phyloP scores from a whole-genome alignment of 2,888 invertebrate species.

The Patella caerulea region DNA sequence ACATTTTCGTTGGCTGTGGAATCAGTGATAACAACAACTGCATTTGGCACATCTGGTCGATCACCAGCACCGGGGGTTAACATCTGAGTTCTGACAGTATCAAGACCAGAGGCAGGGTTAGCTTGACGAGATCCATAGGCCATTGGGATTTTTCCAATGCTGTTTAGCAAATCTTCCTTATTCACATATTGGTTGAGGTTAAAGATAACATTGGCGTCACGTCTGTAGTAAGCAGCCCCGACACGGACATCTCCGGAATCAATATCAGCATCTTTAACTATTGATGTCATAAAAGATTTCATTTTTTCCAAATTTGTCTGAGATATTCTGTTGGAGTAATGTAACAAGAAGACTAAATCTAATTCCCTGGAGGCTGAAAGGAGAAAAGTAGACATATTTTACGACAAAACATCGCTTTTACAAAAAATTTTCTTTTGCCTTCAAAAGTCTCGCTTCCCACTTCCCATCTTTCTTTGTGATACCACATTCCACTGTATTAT shows the following conservation, averaged over 20 bases:
- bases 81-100: slow-evolving; percentile 42
- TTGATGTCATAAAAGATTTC: slow-evolving; percentile 40
- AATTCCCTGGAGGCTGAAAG: slow-evolving; percentile 46
- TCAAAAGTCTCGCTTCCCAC: too few relatives aligned
- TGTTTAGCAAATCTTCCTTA: slow-evolving; percentile 41
- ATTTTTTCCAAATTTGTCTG: slow-evolving; percentile 36
- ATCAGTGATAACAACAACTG: slow-evolving; percentile 51
- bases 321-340: slow-evolving; percentile 45
- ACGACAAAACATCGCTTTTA: not conserved
- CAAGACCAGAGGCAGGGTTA: slow-evolving; percentile 51
- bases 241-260: slow-evolving; percentile 51
- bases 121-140: slow-evolving; percentile 34
- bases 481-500: too few relatives aligned
- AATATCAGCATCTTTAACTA: slow-evolving; percentile 43
- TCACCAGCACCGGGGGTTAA: slow-evolving; percentile 40
- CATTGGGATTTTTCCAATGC: slow-evolving; percentile 43
- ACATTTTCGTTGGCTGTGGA: slow-evolving; percentile 44
- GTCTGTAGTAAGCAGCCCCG: slow-evolving; percentile 45
- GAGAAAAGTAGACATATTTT: not conserved
- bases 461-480: too few relatives aligned
- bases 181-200: slow-evolving; percentile 50
- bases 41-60: slow-evolving; percentile 46
- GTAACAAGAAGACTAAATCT: slow-evolving; percentile 54
- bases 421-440: not conserved
- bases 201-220: slow-evolving; percentile 38